phyloP scores from a whole-genome alignment of 2,113 vertebrate genomes.

The Felis chaus region DNA sequence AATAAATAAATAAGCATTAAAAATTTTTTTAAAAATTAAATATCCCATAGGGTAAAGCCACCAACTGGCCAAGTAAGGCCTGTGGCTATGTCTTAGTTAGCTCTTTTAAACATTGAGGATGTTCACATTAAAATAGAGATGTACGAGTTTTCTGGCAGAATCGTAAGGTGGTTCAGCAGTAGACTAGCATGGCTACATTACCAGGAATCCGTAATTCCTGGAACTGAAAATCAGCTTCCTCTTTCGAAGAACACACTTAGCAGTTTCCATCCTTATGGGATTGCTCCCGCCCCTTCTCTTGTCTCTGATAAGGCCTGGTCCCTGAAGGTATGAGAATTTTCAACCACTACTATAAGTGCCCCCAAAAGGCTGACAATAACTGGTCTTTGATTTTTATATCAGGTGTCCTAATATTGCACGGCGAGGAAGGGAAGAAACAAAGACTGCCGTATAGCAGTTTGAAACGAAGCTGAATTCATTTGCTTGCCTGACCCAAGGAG shows the following conservation, averaged over 20 bases:
- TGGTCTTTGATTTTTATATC: background rate
- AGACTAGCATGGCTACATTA: background rate
- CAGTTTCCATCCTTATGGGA: fast-evolving
- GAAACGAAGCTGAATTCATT: background rate
- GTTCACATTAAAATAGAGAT: background rate
- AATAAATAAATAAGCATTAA: no score
- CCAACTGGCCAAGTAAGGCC: no score
- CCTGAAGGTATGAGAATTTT: background rate
- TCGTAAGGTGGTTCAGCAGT: background rate
- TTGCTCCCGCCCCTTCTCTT: background rate
- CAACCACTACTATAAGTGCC: background rate
- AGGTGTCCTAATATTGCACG: background rate
- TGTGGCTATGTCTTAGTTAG: background rate
- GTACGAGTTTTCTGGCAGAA: background rate
- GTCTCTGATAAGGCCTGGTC: background rate
- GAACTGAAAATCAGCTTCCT: background rate
- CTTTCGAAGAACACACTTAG: background rate
- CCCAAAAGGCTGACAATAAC: background rate
- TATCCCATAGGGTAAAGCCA: background rate
- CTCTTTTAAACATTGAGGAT: background rate
- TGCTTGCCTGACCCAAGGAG: background rate
- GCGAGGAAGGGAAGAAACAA: background rate
- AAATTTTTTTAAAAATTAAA: background rate
- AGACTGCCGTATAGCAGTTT: background rate
- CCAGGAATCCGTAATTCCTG: background rate